Evolutionary conservation across 2,888 invertebrate genomes (phyloP).

Genomic region (Diplazon laetatorius): DNA sequence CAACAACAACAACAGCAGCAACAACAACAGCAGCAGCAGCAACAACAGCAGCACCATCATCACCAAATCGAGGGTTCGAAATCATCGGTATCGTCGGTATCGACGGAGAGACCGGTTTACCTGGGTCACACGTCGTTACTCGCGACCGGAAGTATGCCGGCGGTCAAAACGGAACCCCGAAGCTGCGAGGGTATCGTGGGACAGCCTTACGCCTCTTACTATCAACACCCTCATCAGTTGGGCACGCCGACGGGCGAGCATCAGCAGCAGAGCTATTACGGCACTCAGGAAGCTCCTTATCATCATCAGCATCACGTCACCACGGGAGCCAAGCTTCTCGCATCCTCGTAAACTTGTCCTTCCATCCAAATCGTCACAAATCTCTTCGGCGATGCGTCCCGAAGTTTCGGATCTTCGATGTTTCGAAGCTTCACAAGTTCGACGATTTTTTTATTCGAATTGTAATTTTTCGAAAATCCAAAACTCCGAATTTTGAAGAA

Average conservation of each 20-base stretch:
- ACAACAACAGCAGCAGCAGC: constrained; percentile 68
- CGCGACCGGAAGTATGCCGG: constrained; percentile 81
- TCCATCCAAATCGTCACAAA: constrained; percentile 26
- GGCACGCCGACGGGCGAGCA: constrained; percentile 78
- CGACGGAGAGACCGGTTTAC: constrained; percentile 81
- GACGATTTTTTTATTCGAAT: too few relatives aligned
- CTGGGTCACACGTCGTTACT: constrained; percentile 85
- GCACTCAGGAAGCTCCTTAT: constrained; percentile 87
- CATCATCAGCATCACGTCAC: constrained; percentile 94
- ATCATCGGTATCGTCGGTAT: constrained; percentile 72
- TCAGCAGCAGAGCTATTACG: constrained; percentile 78
- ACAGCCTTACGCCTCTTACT: constrained; percentile 79
- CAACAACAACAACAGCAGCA: constrained; percentile 79
- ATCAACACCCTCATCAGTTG: constrained; percentile 81
- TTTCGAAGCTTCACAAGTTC: too few relatives aligned
- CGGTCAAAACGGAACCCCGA: constrained; percentile 81
- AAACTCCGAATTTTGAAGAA: too few relatives aligned
- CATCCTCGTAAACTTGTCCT: constrained; percentile 86
- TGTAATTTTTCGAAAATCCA: too few relatives aligned
- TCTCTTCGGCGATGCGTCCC: constrained; percentile 3
- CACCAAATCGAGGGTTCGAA: constrained; percentile 77
- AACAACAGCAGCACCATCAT: constrained; percentile 74
- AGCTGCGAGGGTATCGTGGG: constrained; percentile 78
- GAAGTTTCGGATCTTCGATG: too few relatives aligned
- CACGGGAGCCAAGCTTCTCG: constrained; percentile 92